Conservation (phyloP, 2,888 invertebrate species). For the Chrysina gloriosa region DNA sequence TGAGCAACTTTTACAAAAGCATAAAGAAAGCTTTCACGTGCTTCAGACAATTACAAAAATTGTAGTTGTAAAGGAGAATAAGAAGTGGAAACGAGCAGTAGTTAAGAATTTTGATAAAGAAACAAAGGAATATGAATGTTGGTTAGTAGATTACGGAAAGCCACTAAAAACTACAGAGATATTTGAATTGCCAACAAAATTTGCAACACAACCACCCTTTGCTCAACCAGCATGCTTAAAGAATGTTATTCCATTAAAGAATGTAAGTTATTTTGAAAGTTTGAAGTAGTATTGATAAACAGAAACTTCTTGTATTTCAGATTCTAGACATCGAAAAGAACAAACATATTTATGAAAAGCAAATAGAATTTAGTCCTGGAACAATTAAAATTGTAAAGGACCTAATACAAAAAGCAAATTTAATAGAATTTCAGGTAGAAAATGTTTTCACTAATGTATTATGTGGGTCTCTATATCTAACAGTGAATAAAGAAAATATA, state of each 20-base stretch:
- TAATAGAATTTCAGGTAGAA: not conserved
- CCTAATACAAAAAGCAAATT: not conserved
- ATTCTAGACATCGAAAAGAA: not conserved
- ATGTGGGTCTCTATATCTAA: slow-evolving; percentile 4
- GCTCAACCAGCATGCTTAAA: slow-evolving; percentile 17
- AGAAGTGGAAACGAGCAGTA: slow-evolving; percentile 22
- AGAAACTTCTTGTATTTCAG: not conserved
- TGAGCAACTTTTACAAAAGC: not conserved
- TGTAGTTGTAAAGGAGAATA: slow-evolving; percentile 10
- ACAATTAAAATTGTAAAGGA: slow-evolving; percentile 13
- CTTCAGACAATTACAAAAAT: not conserved
- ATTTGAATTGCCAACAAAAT: not conserved
- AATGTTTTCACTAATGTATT: not conserved
- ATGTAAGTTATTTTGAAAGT: not conserved
- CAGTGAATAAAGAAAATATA: not conserved
- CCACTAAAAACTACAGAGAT: not conserved
- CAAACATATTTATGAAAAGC: slow-evolving; percentile 6
- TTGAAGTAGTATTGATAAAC: not conserved
- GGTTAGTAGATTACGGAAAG: slow-evolving; percentile 21
- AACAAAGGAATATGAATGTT: slow-evolving; percentile 5
- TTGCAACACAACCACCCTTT: slow-evolving; percentile 5
- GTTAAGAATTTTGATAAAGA: not conserved
- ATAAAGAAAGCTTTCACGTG: not conserved
- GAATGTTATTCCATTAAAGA: slow-evolving; percentile 12
- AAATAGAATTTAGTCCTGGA: slow-evolving; percentile 3